Conservation (phyloP, 1,140 invertebrate genomes). For the Ips nitidus region DNA sequence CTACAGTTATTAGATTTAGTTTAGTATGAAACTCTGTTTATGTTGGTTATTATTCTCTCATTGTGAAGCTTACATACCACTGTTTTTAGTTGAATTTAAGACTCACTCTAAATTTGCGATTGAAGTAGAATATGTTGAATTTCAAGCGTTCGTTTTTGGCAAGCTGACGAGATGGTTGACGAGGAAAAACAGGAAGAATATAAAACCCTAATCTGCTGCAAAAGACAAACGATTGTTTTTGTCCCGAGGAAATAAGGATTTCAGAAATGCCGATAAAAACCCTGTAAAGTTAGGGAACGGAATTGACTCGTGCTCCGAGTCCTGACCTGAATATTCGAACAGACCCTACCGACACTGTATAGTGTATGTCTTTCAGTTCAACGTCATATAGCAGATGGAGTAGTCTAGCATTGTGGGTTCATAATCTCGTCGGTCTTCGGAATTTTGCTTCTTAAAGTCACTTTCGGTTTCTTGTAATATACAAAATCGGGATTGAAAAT, state of each 20-base stretch:
- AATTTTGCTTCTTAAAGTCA: constrained; percentile 26
- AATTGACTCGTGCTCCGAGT: constrained; percentile 26
- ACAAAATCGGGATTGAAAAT: constrained; percentile 15
- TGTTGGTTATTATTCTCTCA: too few relatives aligned
- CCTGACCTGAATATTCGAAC: constrained; percentile 33
- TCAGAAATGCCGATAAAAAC: constrained; percentile 28
- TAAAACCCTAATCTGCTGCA: constrained; percentile 26
- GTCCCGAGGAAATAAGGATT: constrained; percentile 25
- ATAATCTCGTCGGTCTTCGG: constrained; percentile 18
- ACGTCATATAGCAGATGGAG: constrained; percentile 28
- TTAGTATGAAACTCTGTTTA: too few relatives aligned
- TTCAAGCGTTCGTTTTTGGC: too few relatives aligned
- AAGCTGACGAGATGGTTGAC: background rate
- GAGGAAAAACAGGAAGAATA: constrained; percentile 9
- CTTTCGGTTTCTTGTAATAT: constrained; percentile 26
- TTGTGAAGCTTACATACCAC: too few relatives aligned
- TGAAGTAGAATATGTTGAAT: too few relatives aligned
- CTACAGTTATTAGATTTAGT: too few relatives aligned
- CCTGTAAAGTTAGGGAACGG: constrained; percentile 24
- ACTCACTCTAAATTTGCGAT: too few relatives aligned
- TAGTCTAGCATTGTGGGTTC: constrained; percentile 15
- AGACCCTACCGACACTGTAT: constrained; percentile 14
- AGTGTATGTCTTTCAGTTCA: constrained; percentile 6
- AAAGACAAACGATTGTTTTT: constrained; percentile 22
- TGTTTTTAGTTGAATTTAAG: too few relatives aligned